Base-by-base conservation (phyloP, 2,797 vertebrate species). In the Borostomias antarcticus region DNA sequence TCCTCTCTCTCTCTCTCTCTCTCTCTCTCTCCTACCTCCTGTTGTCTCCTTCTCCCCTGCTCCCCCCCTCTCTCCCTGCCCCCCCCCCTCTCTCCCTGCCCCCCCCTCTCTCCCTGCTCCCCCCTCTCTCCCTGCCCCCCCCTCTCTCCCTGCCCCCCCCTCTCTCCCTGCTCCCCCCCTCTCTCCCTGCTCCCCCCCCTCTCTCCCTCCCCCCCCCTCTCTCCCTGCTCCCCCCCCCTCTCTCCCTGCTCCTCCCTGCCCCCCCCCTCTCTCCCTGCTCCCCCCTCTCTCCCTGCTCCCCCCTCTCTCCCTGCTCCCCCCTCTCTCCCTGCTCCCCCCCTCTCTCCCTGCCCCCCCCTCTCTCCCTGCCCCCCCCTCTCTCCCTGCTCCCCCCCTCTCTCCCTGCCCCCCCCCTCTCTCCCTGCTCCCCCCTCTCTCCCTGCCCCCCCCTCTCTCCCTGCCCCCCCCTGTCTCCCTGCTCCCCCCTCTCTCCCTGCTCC, bases 381-480 rank as follows among this genome's bases (percentile, higher is more conserved):
- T n/a, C n/a, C 66, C 43, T 47, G 40, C 62, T 70, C 58, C 15
- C 28, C 47, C 37, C 66, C 58, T 52, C 45, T 54, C 25, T 2
- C 23, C 59, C 43, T 54, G 21, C 0, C 82, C 75, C 0, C 66
- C 43, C 52, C 48, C 62, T 70, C 58, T n/a, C 15, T 23, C 47
- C 37, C 66, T 61, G 52, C 45, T 54, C 25, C 2, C 23, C 59
- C 43, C 54, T 21, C 0, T 83, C 75, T n/a, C 66, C 43, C 52
- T 47, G 58, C 68, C 58, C 15, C 28, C 47, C 37, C 66, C 58
- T 52, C 45, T 54, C 25, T 2, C 23, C 59, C 43, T 54, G 21
- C 0, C 82, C 75, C 74, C 48, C 91, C 75, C 75, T 91, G 87
- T 21, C 69, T 52, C 59, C 59, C 43, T 47, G 40, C 62, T 70